Conservation (phyloP, 2,888 invertebrate genomes). For the Drosophila vallismaia region DNA sequence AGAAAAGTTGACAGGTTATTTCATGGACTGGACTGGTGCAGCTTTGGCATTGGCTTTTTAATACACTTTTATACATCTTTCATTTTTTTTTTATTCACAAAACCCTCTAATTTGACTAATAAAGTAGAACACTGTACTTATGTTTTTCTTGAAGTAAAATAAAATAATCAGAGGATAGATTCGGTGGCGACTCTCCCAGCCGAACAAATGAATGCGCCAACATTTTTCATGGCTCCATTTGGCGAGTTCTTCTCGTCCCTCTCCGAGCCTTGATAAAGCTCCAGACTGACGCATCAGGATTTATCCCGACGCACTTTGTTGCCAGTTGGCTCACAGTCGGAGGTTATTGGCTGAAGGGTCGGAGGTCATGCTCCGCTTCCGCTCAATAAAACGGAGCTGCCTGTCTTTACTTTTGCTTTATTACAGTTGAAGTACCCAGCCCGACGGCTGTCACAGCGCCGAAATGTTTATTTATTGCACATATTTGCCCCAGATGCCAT, state of each 20-base stretch:
- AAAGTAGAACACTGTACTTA: no score
- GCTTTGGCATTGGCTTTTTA: background rate
- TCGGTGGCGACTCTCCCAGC: constrained; percentile 12
- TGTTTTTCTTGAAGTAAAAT: background rate
- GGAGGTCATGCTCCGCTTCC: constrained; percentile 45
- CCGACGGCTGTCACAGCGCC: constrained; percentile 50
- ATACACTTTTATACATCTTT: no score
- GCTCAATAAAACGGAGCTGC: constrained; percentile 67
- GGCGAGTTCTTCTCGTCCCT: constrained; percentile 10
- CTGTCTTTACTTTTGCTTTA: constrained; percentile 72
- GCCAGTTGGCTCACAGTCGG: constrained; percentile 26
- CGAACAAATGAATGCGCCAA: constrained; percentile 58
- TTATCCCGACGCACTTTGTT: constrained; percentile 56
- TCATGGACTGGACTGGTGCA: no score
- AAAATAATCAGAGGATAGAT: background rate
- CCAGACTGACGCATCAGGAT: constrained; percentile 61
- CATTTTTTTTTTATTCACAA: no score
- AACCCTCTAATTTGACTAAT: no score
- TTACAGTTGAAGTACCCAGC: constrained; percentile 58
- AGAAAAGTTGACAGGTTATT: background rate
- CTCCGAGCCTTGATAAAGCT: background rate
- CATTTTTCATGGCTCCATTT: constrained; percentile 76
- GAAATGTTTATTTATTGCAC: constrained; percentile 74
- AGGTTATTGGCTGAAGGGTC: constrained; percentile 13
- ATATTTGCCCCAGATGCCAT: constrained; percentile 30